Conservation (phyloP, 1,140 invertebrate species). For the Leptonema lineaticorne region DNA sequence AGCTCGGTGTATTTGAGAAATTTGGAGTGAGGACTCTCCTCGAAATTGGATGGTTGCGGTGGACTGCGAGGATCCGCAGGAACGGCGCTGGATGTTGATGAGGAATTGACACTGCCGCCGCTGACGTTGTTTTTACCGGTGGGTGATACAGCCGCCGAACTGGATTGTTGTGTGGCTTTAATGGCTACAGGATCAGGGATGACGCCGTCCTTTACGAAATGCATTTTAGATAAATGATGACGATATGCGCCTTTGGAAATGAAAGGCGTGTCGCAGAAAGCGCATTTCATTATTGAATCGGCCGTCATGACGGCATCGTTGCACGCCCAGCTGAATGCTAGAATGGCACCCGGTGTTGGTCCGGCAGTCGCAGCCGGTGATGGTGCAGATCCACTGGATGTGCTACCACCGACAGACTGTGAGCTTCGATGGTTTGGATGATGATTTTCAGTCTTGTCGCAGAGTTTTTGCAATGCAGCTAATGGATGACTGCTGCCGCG, state of each 20-base stretch:
- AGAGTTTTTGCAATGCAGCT: slow-evolving; percentile 90
- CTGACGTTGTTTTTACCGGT: slow-evolving; percentile 53
- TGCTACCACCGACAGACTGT: slow-evolving; percentile 44
- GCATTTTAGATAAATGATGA: slow-evolving; percentile 95
- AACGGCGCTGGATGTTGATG: slow-evolving; percentile 51
- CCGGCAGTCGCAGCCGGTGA: slow-evolving; percentile 51
- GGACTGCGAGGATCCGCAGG: slow-evolving; percentile 58
- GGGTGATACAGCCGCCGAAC: slow-evolving; percentile 46
- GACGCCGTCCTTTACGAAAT: slow-evolving; percentile 91
- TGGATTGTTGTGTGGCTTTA: slow-evolving; percentile 52
- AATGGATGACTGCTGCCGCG: slow-evolving; percentile 80
- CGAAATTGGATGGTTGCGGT: slow-evolving; percentile 63
- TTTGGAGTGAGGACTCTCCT: slow-evolving; percentile 93
- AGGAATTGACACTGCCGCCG: slow-evolving; percentile 46
- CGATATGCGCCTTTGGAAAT: slow-evolving; percentile 95
- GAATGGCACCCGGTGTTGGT: slow-evolving; percentile 74
- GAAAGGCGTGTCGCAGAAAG: slow-evolving; percentile 94
- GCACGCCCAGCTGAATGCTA: slow-evolving; percentile 92
- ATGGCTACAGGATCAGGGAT: slow-evolving; percentile 70
- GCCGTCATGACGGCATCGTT: slow-evolving; percentile 85
- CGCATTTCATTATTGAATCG: slow-evolving; percentile 91
- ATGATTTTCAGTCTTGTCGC: slow-evolving; percentile 88
- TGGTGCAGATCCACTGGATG: slow-evolving; percentile 47
- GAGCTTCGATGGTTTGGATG: slow-evolving; percentile 49
- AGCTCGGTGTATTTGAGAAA: slow-evolving; percentile 96